phyloP scores from a whole-genome alignment of 2,888 invertebrate genomes.

The Apoda limacodes region DNA sequence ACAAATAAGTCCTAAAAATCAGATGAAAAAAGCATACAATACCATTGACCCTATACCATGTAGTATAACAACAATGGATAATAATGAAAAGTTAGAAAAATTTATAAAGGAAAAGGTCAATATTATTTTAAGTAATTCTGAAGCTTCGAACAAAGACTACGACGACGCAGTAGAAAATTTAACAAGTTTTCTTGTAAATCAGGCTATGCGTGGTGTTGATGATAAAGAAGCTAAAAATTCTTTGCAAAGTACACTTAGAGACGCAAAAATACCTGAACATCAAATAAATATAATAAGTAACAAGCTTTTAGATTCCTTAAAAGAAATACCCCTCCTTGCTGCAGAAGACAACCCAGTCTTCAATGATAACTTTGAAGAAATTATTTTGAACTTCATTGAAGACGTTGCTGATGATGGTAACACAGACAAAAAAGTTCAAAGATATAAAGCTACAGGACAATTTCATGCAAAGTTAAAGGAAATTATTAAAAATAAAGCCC shows the following conservation, averaged over 20 bases:
- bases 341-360: no score
- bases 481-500: constrained; percentile 15
- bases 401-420: constrained; percentile 13
- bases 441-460: no score
- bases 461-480: constrained; percentile 11
- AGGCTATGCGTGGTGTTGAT: constrained; percentile 17
- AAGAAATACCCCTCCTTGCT: no score
- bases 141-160: constrained; percentile 1
- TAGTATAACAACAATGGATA: constrained; percentile 5
- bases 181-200: constrained; percentile 17
- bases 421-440: constrained; percentile 10
- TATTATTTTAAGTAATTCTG: not conserved
- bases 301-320: no score
- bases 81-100: constrained; percentile 13
- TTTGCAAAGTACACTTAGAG: constrained; percentile 16
- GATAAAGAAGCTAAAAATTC: constrained; percentile 11
- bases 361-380: no score
- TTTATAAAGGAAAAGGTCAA: constrained; percentile 1
- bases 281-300: no score
- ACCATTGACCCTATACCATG: constrained; percentile 9
- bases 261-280: constrained; percentile 11
- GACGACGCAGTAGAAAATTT: constrained; percentile 16
- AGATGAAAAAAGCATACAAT: constrained; percentile 13
- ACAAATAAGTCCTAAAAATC: constrained; percentile 11
- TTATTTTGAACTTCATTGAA: constrained; percentile 20